Percentiles rank a stretch among this genome's conserved stretches.
Conservation (phyloP, 2,797 vertebrate species). For the Amblyopsis hoosieri region DNA sequence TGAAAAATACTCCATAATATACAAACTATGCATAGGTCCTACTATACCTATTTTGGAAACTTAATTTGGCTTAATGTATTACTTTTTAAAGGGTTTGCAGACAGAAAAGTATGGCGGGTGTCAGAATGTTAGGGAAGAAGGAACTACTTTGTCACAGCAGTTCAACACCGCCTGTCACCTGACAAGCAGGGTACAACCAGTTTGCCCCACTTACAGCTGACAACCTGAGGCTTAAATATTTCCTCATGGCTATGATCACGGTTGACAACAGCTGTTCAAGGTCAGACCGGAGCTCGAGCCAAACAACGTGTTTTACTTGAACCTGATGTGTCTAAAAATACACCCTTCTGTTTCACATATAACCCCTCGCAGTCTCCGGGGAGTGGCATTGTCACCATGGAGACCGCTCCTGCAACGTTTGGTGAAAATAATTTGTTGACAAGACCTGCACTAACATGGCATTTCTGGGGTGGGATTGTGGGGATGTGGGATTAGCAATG, state of each 20-base stretch:
- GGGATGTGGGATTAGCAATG: background rate
- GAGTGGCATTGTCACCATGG: conserved; percentile 3
- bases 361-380: background rate
- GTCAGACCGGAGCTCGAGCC: conserved; percentile 6
- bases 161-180: background rate
- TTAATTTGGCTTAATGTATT: background rate
- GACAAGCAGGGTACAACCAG: background rate
- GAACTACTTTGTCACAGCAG: background rate
- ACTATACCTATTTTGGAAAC: background rate
- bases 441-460: background rate
- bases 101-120: background rate
- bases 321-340: conserved; percentile 16
- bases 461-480: background rate
- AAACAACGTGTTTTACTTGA: conserved; percentile 9
- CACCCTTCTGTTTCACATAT: conserved; percentile 3
- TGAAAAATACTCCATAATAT: background rate
- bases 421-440: conserved; percentile 5
- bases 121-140: conserved; percentile 4
- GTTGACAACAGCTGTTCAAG: conserved; percentile 16
- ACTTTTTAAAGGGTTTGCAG: background rate
- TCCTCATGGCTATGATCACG: conserved; percentile 23
- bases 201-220: background rate
- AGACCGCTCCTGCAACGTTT: conserved; percentile 11
- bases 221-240: conserved; percentile 6
- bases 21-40: background rate